These are phyloP conservation scores for Biston stratarius DNA, from an alignment of 2,888 invertebrate genomes.

Conservation along the genomic window DNA sequence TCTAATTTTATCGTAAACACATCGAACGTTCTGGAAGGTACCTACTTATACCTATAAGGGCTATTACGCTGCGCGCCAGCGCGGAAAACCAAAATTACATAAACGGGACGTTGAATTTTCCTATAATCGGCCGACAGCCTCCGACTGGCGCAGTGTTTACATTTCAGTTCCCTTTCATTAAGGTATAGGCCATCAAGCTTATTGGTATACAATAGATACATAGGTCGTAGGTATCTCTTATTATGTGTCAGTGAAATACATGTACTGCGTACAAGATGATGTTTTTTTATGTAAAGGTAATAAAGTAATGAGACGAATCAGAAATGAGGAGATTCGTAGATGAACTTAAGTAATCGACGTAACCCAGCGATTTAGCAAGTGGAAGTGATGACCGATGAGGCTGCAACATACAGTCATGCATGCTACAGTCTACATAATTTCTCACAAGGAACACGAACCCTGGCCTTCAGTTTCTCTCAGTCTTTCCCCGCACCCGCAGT, in stretches of 20 bases:
- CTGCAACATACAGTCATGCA: too few relatives aligned
- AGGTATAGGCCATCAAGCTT: conserved; percentile 26
- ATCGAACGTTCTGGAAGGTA: conserved; percentile 42
- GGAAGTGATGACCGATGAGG: too few relatives aligned
- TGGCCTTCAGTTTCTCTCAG: too few relatives aligned
- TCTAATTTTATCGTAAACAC: conserved; percentile 48
- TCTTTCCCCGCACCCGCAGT: too few relatives aligned
- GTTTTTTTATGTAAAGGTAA: too few relatives aligned
- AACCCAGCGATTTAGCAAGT: too few relatives aligned
- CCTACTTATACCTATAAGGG: conserved; percentile 46
- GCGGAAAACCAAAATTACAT: conserved; percentile 83
- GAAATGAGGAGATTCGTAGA: too few relatives aligned
- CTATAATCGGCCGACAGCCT: conserved; percentile 67
- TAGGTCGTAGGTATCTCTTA: not conserved
- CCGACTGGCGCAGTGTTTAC: conserved; percentile 44
- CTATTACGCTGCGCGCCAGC: conserved; percentile 73
- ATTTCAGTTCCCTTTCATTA: conserved; percentile 35
- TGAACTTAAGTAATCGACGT: too few relatives aligned
- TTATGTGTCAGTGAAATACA: not conserved
- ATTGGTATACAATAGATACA: conserved; percentile 20
- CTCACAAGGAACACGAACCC: too few relatives aligned
- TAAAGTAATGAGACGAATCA: too few relatives aligned
- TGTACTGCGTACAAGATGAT: too few relatives aligned
- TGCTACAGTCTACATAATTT: too few relatives aligned
- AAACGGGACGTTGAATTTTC: conserved; percentile 81